These are phyloP conservation scores for Poicephalus meyeri DNA, from an alignment of 2,113 vertebrate species.

Conservation along the genomic window DNA sequence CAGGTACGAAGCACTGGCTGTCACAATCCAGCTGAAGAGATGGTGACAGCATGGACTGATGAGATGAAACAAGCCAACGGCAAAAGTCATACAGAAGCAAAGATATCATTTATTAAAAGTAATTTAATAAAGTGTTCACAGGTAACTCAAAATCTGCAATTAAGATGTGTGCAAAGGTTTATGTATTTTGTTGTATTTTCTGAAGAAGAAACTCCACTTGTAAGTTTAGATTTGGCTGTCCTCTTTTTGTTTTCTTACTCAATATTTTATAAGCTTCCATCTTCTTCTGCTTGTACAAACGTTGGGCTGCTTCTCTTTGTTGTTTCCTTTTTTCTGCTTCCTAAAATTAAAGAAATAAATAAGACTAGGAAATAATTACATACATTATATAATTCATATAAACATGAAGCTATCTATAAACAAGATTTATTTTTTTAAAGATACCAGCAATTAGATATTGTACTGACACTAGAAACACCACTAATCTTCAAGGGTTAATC, in stretches of 20 bases:
- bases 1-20: no score
- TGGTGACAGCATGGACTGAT: no score
- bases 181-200: slow-evolving; percentile 85
- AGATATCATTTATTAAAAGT: background rate
- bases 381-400: background rate
- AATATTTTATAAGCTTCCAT: slow-evolving; percentile 87
- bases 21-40: no score
- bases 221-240: slow-evolving; percentile 95
- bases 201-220: slow-evolving; percentile 95
- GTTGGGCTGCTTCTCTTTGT: slow-evolving; percentile 85
- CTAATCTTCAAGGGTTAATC: background rate
- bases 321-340: slow-evolving; percentile 81
- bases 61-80: background rate
- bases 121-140: background rate
- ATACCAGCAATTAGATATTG: background rate
- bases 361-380: background rate
- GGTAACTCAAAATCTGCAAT: background rate
- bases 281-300: slow-evolving; percentile 89
- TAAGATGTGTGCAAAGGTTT: background rate
- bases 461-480: background rate
- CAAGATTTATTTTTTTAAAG: background rate
- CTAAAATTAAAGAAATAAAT: slow-evolving; percentile 70
- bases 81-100: background rate
- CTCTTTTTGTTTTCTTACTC: slow-evolving; percentile 92
- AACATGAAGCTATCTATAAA: background rate